Evolutionary conservation across 1,140 invertebrate species (phyloP).

Genomic region (Anastrepha obliqua): DNA sequence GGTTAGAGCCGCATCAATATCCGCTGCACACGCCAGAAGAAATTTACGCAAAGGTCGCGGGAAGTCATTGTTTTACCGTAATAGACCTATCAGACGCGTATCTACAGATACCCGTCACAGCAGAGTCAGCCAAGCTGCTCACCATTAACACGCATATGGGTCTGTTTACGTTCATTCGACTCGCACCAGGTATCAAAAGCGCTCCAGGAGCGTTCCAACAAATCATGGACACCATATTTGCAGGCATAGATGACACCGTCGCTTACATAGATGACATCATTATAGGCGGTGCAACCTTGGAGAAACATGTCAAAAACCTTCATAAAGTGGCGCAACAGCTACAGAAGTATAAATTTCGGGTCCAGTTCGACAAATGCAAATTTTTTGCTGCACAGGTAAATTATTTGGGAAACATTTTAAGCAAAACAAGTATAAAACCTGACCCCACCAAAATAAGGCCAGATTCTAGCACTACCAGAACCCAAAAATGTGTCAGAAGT

Average conservation of each 20-base stretch:
- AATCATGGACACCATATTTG: conserved; percentile 31
- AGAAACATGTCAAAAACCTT: conserved; percentile 48
- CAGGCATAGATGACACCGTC: background rate
- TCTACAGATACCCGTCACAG: too few species aligned
- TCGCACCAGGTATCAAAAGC: conserved; percentile 24
- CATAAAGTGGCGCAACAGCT: conserved; percentile 37
- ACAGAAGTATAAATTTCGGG: conserved; percentile 35
- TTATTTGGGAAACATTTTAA: conserved; percentile 72
- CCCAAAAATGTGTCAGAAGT: background rate
- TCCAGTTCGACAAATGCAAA: conserved; percentile 53
- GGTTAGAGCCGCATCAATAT: too few species aligned
- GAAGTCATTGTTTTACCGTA: too few species aligned
- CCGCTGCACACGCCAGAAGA: too few species aligned
- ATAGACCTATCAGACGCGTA: too few species aligned
- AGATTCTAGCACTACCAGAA: conserved; percentile 62
- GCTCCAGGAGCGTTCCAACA: conserved; percentile 54
- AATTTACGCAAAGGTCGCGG: too few species aligned
- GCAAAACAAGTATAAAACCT: conserved; percentile 65
- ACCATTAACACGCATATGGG: too few species aligned
- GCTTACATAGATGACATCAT: conserved; percentile 54
- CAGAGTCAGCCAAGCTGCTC: too few species aligned
- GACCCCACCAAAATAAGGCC: conserved; percentile 68
- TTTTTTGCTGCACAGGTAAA: conserved; percentile 39
- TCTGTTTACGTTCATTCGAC: conserved; percentile 52
- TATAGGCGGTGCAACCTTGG: background rate